phyloP scores from a whole-genome alignment of 2,113 vertebrate genomes.

The Gasterosteus aculeatus region DNA sequence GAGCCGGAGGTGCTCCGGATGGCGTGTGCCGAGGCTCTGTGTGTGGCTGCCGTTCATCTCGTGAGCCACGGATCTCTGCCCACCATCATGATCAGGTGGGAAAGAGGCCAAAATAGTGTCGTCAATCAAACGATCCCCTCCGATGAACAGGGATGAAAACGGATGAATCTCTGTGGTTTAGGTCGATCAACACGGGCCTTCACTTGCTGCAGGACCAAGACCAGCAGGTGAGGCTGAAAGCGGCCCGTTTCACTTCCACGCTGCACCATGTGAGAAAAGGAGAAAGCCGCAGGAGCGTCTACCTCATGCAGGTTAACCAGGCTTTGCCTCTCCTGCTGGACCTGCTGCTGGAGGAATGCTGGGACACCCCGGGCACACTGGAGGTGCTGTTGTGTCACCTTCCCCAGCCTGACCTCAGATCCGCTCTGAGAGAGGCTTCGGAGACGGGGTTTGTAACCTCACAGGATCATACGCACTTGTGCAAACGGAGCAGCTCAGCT shows the following conservation, averaged over 20 bases:
- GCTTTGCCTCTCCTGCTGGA: slow-evolving; percentile 81
- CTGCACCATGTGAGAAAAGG: slow-evolving; percentile 32
- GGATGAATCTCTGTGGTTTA: slow-evolving; percentile 51
- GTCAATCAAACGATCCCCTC: background rate
- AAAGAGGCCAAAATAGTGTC: background rate
- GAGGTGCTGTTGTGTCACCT: slow-evolving; percentile 81
- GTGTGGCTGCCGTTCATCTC: slow-evolving; percentile 63
- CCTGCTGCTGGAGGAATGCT: slow-evolving; percentile 78
- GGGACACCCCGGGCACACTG: slow-evolving; percentile 76
- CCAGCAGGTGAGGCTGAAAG: slow-evolving; percentile 80
- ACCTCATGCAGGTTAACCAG: slow-evolving; percentile 81
- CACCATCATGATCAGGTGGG: slow-evolving; percentile 78
- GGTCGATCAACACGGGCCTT: slow-evolving; percentile 81
- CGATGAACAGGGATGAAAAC: background rate
- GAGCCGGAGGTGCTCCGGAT: slow-evolving; percentile 80
- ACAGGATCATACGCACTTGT: background rate
- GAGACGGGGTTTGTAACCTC: slow-evolving; percentile 71
- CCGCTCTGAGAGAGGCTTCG: slow-evolving; percentile 72
- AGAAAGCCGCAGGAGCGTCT: background rate
- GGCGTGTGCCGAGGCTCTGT: slow-evolving; percentile 82
- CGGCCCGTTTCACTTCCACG: slow-evolving; percentile 78
- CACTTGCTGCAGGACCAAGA: slow-evolving; percentile 88
- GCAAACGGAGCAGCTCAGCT: background rate
- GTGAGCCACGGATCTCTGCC: slow-evolving; percentile 41
- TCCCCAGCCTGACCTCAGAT: slow-evolving; percentile 76